Evolutionary conservation across 2,888 invertebrate genomes (phyloP).

Genomic region (Acleris cristana): DNA sequence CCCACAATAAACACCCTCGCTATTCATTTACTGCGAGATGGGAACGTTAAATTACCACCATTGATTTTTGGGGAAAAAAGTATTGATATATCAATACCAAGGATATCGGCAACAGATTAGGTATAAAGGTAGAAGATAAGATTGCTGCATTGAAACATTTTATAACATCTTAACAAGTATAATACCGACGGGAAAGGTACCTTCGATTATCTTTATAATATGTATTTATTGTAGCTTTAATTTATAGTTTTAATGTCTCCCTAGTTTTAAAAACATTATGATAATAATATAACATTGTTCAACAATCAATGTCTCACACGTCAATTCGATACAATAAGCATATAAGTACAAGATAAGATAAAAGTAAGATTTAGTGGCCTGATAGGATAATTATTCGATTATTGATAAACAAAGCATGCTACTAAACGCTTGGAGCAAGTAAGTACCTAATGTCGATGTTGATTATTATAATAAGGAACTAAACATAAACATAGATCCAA

Average conservation of each 20-base stretch:
- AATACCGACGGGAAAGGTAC: too few species aligned
- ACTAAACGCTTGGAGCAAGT: not conserved
- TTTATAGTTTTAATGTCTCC: too few species aligned
- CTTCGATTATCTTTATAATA: too few species aligned
- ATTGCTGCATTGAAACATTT: not conserved
- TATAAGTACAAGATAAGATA: slow-evolving; percentile 17
- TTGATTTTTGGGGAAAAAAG: slow-evolving; percentile 52
- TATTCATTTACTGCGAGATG: slow-evolving; percentile 47
- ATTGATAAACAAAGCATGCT: slow-evolving; percentile 15
- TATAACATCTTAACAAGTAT: not conserved
- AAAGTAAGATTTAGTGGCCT: slow-evolving; percentile 1
- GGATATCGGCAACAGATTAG: slow-evolving; percentile 6
- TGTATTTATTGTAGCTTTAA: too few species aligned
- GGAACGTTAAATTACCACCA: slow-evolving; percentile 60
- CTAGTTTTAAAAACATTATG: too few species aligned
- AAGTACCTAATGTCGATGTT: not conserved
- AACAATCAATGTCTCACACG: not conserved
- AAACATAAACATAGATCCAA: not conserved
- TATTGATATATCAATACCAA: not conserved
- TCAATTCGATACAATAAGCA: not conserved
- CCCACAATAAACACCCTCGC: slow-evolving; percentile 59
- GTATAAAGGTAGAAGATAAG: slow-evolving; percentile 2
- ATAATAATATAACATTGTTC: too few species aligned
- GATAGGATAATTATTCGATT: slow-evolving; percentile 26
- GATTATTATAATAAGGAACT: not conserved